A percentile compares a stretch with the other conserved stretches of the same genome.
phyloP scores from a whole-genome alignment of 2,888 invertebrate species.

The Vannuccia rotundouncinata region DNA sequence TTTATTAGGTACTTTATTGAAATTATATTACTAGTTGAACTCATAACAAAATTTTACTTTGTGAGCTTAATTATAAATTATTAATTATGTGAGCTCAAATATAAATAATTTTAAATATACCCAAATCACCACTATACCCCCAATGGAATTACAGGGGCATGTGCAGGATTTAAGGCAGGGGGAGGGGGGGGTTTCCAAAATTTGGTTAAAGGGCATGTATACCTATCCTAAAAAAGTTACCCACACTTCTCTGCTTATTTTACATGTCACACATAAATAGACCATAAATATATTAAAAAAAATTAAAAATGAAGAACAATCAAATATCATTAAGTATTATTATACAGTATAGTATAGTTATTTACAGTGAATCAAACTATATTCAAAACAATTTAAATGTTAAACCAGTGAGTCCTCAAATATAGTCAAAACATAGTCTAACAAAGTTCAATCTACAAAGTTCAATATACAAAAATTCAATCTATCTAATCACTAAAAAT shows the following conservation, averaged over 20 bases:
- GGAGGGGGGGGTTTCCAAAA: slow-evolving; percentile 1
- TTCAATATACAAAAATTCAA: background rate
- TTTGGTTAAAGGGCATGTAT: background rate
- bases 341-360: background rate
- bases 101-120: too few species aligned
- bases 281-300: background rate
- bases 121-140: too few species aligned
- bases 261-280: background rate
- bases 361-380: background rate
- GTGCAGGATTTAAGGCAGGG: slow-evolving; percentile 23
- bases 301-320: background rate
- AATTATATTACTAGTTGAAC: too few species aligned
- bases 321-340: background rate
- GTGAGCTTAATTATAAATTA: too few species aligned
- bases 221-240: background rate
- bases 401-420: background rate
- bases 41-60: too few species aligned
- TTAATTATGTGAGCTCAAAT: too few species aligned
- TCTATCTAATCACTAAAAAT: background rate
- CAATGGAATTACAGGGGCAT: too few species aligned
- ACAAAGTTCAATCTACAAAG: slow-evolving; percentile 1
- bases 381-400: background rate
- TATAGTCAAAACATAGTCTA: background rate
- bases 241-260: background rate
- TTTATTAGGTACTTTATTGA: too few species aligned